A percentile compares a stretch with the other conserved stretches of the same genome.
These are phyloP conservation scores for Basileuterus tristriatus DNA, from an alignment of 2,797 vertebrate species.

Conservation along the genomic window DNA sequence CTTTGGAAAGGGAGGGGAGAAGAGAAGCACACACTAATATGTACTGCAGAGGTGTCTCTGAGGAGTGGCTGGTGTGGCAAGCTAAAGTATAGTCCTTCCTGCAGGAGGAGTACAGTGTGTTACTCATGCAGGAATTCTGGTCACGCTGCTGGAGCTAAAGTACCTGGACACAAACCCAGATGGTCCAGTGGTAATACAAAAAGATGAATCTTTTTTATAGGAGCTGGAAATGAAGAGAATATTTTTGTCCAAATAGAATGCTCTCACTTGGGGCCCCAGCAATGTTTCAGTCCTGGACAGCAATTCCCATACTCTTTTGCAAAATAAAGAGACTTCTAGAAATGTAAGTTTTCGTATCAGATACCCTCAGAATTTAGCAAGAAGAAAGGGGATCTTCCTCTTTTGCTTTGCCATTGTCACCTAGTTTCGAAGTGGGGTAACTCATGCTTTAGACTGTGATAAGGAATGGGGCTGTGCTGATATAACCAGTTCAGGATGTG, in stretches of 20 bases:
- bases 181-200: not conserved
- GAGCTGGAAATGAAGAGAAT: not conserved
- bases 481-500: not conserved
- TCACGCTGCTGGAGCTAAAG: not conserved
- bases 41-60: slow-evolving; percentile 6
- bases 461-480: not conserved
- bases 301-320: not conserved
- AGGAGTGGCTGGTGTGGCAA: slow-evolving; percentile 43
- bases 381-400: not conserved
- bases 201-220: not conserved
- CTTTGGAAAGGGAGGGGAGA: slow-evolving; percentile 44
- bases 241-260: not conserved
- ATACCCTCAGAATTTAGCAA: not conserved
- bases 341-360: not conserved
- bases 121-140: slow-evolving; percentile 38
- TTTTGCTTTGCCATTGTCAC: not conserved
- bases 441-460: not conserved
- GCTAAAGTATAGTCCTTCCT: slow-evolving; percentile 10
- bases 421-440: not conserved
- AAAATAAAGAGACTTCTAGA: not conserved
- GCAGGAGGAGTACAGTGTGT: not conserved
- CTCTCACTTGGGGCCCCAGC: not conserved
- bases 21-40: not conserved
- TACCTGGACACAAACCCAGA: not conserved
- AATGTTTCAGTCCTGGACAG: not conserved